Evolutionary conservation across 2,797 vertebrate genomes (phyloP), one percentile per base, ranked within the genome.

Genomic region (Anguilla megastoma): DNA sequence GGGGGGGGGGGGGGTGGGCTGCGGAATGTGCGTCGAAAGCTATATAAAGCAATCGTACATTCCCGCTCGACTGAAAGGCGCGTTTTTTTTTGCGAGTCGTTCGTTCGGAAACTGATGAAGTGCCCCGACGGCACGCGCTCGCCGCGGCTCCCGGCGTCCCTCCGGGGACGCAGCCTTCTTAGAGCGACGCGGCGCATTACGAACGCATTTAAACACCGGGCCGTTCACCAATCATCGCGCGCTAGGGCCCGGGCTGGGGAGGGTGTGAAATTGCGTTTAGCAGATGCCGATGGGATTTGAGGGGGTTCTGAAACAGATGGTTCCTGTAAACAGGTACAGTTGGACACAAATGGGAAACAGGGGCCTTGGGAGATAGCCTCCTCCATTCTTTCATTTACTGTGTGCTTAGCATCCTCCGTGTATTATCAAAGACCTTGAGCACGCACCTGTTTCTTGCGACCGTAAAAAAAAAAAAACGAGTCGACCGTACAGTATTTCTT

Each of bases 151-250:
- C 94, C 94, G 95, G 95, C 95, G 94, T 94, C 94, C 92, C 95
- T 95, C 95, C 94, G 89, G 94, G 95, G 94, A 95, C 91, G 92
- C 89, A 92, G 95, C 94, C 95, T 94, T 92, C 93, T 93, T 94
- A 95, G 93, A 95, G 95, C 93, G 94, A 92, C 88, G 91, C 93
- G 93, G 96, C 96, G 95, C 92, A 96, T 96, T 95, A 96, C 93
- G 95, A 95, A 90, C 91, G 91, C 94, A 95, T 96, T 96, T 96
- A 96, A 96, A 95, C 95, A 93, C 94, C 93, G 95, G 94, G 95
- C n/a, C 95, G 94, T 95, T 95, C 94, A 92, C 94, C 94, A 96
- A 96, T 95, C 92, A 90, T 96, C 95, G 95, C 91, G 91, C 92
- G 60, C 41, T 3, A 45, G 90, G 93, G 93, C 93, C 93, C 91